Evolutionary conservation across 2,888 invertebrate species (phyloP).

Genomic region (Oligia fasciuncula): DNA sequence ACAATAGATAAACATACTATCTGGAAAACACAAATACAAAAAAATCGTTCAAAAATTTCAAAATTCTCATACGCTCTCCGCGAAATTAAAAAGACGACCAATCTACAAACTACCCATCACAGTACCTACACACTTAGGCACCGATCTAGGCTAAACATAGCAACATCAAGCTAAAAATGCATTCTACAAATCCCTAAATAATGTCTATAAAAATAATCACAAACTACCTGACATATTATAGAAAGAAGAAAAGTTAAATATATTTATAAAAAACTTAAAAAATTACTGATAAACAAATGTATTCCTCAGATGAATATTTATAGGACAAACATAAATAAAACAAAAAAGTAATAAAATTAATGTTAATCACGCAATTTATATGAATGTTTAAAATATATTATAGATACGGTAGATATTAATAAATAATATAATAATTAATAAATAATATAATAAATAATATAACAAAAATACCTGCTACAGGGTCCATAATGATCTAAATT

Average conservation of each 20-base stretch:
- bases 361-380: too few species aligned
- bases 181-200: neutral
- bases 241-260: neutral
- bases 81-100: neutral
- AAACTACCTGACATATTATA: neutral
- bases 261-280: neutral
- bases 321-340: neutral
- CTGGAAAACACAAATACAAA: neutral
- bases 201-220: conserved; percentile 1
- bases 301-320: neutral
- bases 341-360: too few species aligned
- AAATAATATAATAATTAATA: too few species aligned
- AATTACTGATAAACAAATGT: neutral
- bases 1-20: neutral
- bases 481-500: too few species aligned
- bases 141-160: neutral
- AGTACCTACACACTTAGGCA: too few species aligned
- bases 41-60: neutral
- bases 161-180: neutral
- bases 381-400: too few species aligned
- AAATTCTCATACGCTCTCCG: neutral
- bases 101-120: neutral
- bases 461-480: too few species aligned
- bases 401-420: too few species aligned
- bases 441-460: too few species aligned